Conservation (phyloP, 2,113 vertebrate species). For the Mesitornis unicolor region DNA sequence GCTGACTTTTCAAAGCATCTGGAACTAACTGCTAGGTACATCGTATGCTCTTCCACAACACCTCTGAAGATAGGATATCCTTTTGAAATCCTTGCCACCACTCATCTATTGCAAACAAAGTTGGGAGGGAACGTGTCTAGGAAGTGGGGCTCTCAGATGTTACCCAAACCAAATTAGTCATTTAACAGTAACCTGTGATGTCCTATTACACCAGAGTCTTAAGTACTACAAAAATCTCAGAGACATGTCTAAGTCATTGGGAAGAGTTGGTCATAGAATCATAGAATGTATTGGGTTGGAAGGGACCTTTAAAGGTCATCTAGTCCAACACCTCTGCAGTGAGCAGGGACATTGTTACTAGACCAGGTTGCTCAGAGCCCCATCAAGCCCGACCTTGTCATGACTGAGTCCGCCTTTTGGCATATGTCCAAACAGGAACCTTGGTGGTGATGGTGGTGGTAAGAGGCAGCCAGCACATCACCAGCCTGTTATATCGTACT, state of each 20-base stretch:
- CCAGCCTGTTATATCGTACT: fast-evolving
- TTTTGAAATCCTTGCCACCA: too few relatives aligned
- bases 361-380: too few relatives aligned
- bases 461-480: not conserved
- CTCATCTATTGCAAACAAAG: not conserved
- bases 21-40: not conserved
- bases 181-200: not conserved
- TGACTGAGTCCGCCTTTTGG: not conserved
- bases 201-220: not conserved
- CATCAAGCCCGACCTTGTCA: too few relatives aligned
- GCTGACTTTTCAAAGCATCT: not conserved
- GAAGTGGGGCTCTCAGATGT: not conserved
- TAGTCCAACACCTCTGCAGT: too few relatives aligned
- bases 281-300: too few relatives aligned
- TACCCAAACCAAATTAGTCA: not conserved
- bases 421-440: not conserved
- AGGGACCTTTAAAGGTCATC: too few relatives aligned
- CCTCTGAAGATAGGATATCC: not conserved
- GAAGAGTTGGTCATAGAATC: not conserved
- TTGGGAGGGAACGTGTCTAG: not conserved
- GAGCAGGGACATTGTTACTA: too few relatives aligned
- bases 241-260: too few relatives aligned
- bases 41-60: not conserved
- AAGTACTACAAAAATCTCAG: not conserved
- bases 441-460: not conserved